These are phyloP conservation scores for Myxocyprinus asiaticus DNA, from an alignment of 2,113 vertebrate species.

Conservation along the genomic window DNA sequence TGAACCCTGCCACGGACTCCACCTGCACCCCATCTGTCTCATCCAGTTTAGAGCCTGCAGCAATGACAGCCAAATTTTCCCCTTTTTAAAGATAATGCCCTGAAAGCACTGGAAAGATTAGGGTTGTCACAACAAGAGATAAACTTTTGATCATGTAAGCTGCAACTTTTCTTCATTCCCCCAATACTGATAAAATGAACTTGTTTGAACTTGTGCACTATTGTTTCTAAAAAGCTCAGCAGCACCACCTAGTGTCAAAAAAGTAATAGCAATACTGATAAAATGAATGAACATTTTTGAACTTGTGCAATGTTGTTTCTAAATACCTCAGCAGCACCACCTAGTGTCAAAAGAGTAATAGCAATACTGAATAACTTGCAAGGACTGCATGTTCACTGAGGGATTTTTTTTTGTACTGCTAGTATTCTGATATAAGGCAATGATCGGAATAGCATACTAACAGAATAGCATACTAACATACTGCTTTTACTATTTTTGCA, in stretches of 20 bases:
- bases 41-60: constrained; percentile 59
- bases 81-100: background rate
- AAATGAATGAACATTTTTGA: too few relatives aligned
- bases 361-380: too few relatives aligned
- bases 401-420: too few relatives aligned
- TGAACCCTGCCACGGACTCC: constrained; percentile 63
- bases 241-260: constrained; percentile 63
- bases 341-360: too few relatives aligned
- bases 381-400: too few relatives aligned
- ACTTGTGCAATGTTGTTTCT: too few relatives aligned
- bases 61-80: constrained; percentile 30
- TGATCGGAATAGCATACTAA: too few relatives aligned
- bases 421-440: too few relatives aligned
- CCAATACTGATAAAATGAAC: background rate
- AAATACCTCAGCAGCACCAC: too few relatives aligned
- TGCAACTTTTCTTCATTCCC: background rate
- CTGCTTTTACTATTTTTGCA: too few relatives aligned
- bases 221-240: constrained; percentile 44
- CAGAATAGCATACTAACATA: too few relatives aligned
- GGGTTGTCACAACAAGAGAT: constrained; percentile 26
- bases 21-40: constrained; percentile 72
- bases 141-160: constrained; percentile 22
- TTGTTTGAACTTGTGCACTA: background rate
- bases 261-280: constrained; percentile 21
- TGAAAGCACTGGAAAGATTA: constrained; percentile 12